Evolutionary conservation across 92 coral and sea anemone species (phyloP).

Genomic region (Diadumene lineata): DNA sequence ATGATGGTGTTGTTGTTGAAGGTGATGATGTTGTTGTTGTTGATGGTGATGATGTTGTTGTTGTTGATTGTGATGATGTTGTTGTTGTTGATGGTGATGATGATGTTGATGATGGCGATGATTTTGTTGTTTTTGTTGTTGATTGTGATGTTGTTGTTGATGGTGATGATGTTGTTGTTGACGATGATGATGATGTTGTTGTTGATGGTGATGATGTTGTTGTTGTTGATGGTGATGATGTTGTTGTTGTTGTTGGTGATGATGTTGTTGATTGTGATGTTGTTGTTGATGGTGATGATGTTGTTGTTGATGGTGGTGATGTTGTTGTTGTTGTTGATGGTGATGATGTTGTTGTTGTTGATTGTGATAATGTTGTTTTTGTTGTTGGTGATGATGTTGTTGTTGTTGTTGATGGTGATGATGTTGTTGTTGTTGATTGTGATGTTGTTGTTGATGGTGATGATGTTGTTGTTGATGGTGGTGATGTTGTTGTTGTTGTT

Average conservation of each 20-base stretch:
- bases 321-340: constrained; percentile 10
- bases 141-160: constrained; percentile 11
- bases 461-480: constrained; percentile 14
- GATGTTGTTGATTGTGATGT: constrained; percentile 1
- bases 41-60: not conserved
- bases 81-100: constrained; percentile 16
- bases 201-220: not conserved
- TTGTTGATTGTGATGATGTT: not conserved
- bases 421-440: not conserved
- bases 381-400: constrained; percentile 3
- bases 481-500: not conserved
- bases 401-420: constrained; percentile 3
- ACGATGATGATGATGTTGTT: constrained; percentile 10
- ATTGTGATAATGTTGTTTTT: not conserved
- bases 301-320: constrained; percentile 11
- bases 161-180: constrained; percentile 10
- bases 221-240: not conserved
- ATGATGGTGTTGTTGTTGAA: constrained; percentile 9
- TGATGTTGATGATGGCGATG: constrained; percentile 18
- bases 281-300: constrained; percentile 8
- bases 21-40: not conserved
- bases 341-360: constrained; percentile 12
- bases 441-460: constrained; percentile 1
- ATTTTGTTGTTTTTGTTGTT: constrained; percentile 6
- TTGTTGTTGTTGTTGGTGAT: not conserved